These are phyloP conservation scores for Bagarius yarrelli DNA, from an alignment of 2,113 vertebrate genomes.

Conservation along the genomic window DNA sequence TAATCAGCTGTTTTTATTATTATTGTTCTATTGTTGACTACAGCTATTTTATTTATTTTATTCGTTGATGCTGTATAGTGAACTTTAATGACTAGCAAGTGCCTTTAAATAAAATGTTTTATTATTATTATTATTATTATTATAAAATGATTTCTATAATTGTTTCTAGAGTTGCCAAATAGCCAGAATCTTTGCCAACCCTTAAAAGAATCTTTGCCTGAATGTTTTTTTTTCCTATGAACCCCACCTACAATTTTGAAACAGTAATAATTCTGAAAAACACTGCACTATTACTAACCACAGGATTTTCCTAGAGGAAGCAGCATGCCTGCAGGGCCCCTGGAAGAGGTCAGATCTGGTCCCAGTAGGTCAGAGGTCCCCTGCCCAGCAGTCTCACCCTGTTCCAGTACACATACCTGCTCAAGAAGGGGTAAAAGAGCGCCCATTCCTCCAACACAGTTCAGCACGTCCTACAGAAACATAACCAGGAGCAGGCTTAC, in stretches of 20 bases:
- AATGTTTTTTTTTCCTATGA: neutral
- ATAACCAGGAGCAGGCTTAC: conserved; percentile 1
- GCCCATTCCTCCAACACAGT: conserved; percentile 87
- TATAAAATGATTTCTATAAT: neutral
- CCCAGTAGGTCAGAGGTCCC: conserved; percentile 86
- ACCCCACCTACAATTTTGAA: neutral
- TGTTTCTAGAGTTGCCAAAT: neutral
- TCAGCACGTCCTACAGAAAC: conserved; percentile 83
- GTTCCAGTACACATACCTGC: conserved; percentile 78
- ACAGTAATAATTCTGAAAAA: neutral
- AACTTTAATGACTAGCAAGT: too few relatives aligned
- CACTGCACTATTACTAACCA: conserved; percentile 67
- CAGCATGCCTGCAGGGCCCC: conserved; percentile 78
- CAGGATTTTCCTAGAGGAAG: conserved; percentile 84
- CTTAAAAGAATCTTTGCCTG: neutral
- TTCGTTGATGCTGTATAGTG: too few relatives aligned
- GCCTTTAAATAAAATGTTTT: too few relatives aligned
- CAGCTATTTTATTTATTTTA: too few relatives aligned
- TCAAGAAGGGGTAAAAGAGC: conserved; percentile 87
- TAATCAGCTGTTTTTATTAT: too few relatives aligned
- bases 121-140: too few relatives aligned
- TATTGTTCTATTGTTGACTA: too few relatives aligned
- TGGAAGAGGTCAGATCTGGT: conserved; percentile 83
- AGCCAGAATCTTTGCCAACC: neutral
- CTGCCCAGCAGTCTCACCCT: conserved; percentile 67